Evolutionary conservation across 2,797 vertebrate genomes (phyloP).

Genomic region (Dipus sagitta): DNA sequence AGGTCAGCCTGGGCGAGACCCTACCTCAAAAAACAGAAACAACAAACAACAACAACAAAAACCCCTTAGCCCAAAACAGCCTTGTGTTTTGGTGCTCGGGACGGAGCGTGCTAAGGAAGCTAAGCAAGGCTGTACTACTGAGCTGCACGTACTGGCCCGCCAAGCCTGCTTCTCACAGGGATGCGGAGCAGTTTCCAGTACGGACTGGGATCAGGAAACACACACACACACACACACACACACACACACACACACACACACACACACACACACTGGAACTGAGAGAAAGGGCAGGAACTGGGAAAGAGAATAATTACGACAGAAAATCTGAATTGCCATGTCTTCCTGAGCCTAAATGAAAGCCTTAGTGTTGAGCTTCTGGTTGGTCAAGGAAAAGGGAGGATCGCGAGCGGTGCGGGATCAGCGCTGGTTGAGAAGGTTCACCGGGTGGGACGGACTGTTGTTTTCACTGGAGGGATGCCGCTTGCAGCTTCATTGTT

Average conservation of each 20-base stretch:
- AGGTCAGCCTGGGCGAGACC: too few species aligned
- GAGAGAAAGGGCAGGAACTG: background rate
- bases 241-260: background rate
- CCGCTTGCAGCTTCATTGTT: background rate
- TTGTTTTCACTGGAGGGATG: background rate
- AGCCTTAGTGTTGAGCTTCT: conserved; percentile 23
- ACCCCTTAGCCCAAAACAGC: too few species aligned
- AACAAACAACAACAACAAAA: too few species aligned
- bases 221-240: too few species aligned
- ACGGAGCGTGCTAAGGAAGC: too few species aligned
- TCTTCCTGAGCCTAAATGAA: background rate
- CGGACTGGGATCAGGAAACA: background rate
- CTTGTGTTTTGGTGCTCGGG: too few species aligned
- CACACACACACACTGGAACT: background rate
- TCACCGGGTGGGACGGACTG: too few species aligned
- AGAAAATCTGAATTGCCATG: background rate
- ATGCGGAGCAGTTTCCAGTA: background rate
- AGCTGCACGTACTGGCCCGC: background rate
- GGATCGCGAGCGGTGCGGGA: background rate
- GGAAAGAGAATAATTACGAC: background rate
- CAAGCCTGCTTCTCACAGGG: conserved; percentile 9
- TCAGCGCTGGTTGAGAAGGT: too few species aligned
- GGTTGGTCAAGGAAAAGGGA: background rate
- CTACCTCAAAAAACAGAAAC: too few species aligned
- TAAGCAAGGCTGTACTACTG: background rate